phyloP scores from a whole-genome alignment of 23 tunicate species.

The Trididemnum nubilum region DNA sequence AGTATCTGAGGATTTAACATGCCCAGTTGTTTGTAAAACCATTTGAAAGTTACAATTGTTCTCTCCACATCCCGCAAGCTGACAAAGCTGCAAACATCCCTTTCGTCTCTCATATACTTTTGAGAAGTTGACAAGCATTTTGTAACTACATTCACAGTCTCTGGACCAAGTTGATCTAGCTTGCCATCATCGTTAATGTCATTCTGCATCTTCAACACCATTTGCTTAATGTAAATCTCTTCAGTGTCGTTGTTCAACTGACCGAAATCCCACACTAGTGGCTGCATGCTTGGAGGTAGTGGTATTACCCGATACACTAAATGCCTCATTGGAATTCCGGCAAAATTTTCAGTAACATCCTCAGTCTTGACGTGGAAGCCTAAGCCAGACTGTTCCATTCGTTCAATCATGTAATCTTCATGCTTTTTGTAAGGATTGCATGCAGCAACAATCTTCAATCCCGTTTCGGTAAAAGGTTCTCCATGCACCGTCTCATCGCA shows the following conservation, averaged over 20 bases:
- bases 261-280: constrained; percentile 74
- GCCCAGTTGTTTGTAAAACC: constrained; percentile 42
- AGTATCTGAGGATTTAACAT: constrained; percentile 11
- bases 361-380: constrained; percentile 50
- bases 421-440: constrained; percentile 67
- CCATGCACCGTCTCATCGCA: constrained; percentile 63
- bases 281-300: constrained; percentile 72
- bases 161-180: background rate
- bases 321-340: constrained; percentile 51
- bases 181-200: constrained; percentile 9
- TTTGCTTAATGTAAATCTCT: constrained; percentile 42
- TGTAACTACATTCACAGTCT: constrained; percentile 1
- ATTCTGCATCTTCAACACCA: constrained; percentile 34
- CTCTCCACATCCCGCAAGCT: constrained; percentile 65
- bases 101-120: constrained; percentile 38
- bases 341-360: constrained; percentile 29
- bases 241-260: constrained; percentile 49
- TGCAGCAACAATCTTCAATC: constrained; percentile 54
- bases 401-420: constrained; percentile 17
- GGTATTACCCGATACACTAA: constrained; percentile 64
- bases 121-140: constrained; percentile 23
- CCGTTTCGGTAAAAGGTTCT: constrained; percentile 23
- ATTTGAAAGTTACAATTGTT: constrained; percentile 38
- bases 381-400: constrained; percentile 42
- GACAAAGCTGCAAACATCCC: constrained; percentile 48